These are phyloP conservation scores for Drosophila suboccidentalis DNA, from an alignment of 2,888 invertebrate species.

Conservation along the genomic window DNA sequence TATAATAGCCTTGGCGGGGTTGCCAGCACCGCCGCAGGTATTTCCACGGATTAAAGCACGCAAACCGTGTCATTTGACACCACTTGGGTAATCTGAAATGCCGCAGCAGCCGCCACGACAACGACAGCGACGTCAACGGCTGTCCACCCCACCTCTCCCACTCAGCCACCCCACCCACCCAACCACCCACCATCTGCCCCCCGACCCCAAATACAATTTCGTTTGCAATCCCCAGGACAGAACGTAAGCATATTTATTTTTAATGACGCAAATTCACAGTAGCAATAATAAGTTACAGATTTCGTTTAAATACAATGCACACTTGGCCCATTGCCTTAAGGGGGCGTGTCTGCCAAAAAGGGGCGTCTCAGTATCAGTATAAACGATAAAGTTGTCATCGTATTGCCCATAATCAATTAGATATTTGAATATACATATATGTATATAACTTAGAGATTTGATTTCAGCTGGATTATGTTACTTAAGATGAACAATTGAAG, in stretches of 20 bases:
- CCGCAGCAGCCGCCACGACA: constrained; percentile 65
- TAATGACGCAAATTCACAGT: constrained; percentile 75
- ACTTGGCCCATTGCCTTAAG: constrained; percentile 28
- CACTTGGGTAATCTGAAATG: constrained; percentile 82
- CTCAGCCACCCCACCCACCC: background rate
- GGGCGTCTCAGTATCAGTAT: constrained; percentile 20
- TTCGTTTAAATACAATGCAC: constrained; percentile 60
- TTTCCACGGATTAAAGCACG: constrained; percentile 80
- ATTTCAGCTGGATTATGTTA: constrained; percentile 17
- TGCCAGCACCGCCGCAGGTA: constrained; percentile 75
- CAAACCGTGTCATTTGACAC: constrained; percentile 84
- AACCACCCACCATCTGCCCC: constrained; percentile 18
- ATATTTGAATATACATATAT: constrained; percentile 5
- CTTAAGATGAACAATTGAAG: background rate
- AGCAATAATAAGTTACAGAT: constrained; percentile 64
- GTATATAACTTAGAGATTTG: background rate
- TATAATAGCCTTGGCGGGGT: constrained; percentile 72
- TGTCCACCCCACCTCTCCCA: constrained; percentile 1
- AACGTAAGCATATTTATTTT: constrained; percentile 76
- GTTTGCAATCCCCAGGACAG: constrained; percentile 33
- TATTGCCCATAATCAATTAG: constrained; percentile 45
- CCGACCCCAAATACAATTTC: constrained; percentile 38
- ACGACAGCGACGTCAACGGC: constrained; percentile 35
- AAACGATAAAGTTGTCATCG: constrained; percentile 17
- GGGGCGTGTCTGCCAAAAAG: constrained; percentile 20